Evolutionary conservation across 2,888 invertebrate species (phyloP), one percentile per base, ranked within the genome.

Genomic region (Anagyrus pseudococci): DNA sequence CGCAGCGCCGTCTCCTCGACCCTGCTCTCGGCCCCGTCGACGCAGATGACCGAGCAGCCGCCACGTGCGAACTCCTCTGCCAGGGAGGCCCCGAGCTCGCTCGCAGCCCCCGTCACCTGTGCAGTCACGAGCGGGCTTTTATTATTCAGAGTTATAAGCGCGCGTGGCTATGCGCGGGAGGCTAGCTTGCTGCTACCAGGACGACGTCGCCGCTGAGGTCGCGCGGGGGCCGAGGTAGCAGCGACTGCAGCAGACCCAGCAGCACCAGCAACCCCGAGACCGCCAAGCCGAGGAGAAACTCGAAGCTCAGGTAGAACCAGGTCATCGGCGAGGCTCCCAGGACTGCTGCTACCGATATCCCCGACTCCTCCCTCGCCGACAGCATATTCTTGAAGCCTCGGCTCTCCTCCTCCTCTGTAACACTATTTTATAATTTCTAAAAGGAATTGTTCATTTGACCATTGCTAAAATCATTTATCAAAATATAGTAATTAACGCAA

Each of bases 141-240:
- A 8, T 37, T 37, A 37, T 10, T 29, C 33, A 37, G 33, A n/a
- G n/a, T n/a, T n/a, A n/a, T n/a, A n/a, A n/a, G n/a, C n/a, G n/a
- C n/a, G n/a, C n/a, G n/a, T n/a, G n/a, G n/a, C n/a, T n/a, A n/a
- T n/a, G n/a, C n/a, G n/a, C n/a, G n/a, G n/a, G n/a, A n/a, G n/a
- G n/a, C n/a, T 47, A 20, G 53, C 68, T 8, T 10, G 33, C 8
- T 37, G 2, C 70, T 70, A 80, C 80, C 73, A 80, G 49, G 44
- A 78, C 79, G 4, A 78, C 73, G 40, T 78, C 71, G 22, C 76
- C 77, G 1, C 69, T 71, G 1, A 80, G 59, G 62, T 77, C 75
- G 43, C 78, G 73, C 20, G 80, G 79, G 25, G 80, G 80, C 49
- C 75, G 73, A 23, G 80, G 80, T n/a, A 80, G 54, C n/a, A 73